phyloP scores from a whole-genome alignment of 2,113 vertebrate genomes.

The Rutilus rutilus region DNA sequence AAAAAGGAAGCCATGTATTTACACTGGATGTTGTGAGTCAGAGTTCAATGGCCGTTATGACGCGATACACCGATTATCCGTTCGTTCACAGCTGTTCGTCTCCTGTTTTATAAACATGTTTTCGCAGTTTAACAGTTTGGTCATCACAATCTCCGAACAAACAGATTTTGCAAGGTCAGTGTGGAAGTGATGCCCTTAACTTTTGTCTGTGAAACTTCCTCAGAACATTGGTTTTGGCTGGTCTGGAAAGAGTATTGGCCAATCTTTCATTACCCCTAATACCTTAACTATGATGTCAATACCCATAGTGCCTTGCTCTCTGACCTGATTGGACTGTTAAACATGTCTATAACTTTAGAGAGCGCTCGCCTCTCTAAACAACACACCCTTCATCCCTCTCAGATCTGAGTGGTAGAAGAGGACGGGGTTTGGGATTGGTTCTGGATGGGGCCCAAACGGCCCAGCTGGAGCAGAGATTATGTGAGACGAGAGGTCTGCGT shows the following conservation, averaged over 20 bases:
- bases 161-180: background rate
- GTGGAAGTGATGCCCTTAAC: background rate
- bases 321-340: background rate
- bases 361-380: background rate
- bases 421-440: background rate
- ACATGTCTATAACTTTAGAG: background rate
- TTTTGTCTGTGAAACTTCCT: background rate
- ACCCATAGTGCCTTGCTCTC: conserved; percentile 13
- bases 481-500: conserved; percentile 24
- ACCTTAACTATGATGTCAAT: background rate
- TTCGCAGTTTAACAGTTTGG: background rate
- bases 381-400: background rate
- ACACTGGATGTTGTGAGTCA: background rate
- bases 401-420: conserved; percentile 20
- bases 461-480: conserved; percentile 26
- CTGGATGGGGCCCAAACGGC: background rate
- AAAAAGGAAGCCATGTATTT: background rate
- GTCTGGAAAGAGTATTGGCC: background rate
- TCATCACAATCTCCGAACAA: background rate
- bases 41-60: background rate
- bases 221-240: background rate
- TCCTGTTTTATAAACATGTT: conserved; percentile 29
- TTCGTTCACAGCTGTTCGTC: background rate
- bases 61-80: background rate
- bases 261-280: background rate